phyloP scores from a whole-genome alignment of 2,797 vertebrate species.

The Bovichtus diacanthus region DNA sequence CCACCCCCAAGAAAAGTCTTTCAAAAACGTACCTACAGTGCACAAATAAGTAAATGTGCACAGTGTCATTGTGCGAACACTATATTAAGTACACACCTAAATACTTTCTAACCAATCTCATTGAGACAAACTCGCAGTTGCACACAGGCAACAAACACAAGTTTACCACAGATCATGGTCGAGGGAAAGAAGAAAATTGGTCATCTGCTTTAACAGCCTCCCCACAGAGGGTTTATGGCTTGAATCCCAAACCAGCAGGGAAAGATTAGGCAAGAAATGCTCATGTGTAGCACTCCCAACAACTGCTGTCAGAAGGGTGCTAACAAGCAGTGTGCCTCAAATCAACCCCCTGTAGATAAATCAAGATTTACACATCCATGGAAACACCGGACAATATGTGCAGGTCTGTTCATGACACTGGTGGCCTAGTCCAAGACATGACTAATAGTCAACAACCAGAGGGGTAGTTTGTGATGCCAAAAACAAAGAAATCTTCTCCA shows the following conservation, averaged over 20 bases:
- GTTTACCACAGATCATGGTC: background rate
- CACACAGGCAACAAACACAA: background rate
- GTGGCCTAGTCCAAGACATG: slow-evolving; percentile 26
- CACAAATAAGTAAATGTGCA: background rate
- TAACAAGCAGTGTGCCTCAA: slow-evolving; percentile 2
- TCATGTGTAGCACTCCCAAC: background rate
- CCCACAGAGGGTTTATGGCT: background rate
- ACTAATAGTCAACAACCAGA: slow-evolving; percentile 54
- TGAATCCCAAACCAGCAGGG: background rate
- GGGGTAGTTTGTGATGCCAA: slow-evolving; percentile 39
- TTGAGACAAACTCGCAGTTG: background rate
- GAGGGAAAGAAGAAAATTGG: background rate
- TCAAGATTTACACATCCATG: background rate
- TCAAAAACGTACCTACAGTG: slow-evolving; percentile 8
- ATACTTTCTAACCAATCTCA: background rate
- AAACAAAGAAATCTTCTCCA: slow-evolving; percentile 48
- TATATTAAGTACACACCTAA: background rate
- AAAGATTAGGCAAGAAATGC: background rate
- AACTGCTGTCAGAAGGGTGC: background rate
- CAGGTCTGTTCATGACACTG: slow-evolving; percentile 53
- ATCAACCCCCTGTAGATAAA: slow-evolving; percentile 8
- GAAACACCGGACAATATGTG: slow-evolving; percentile 25
- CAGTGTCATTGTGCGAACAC: background rate
- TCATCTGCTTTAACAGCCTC: background rate
- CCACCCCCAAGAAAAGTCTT: slow-evolving; percentile 1